Evolutionary conservation across 1,140 invertebrate genomes (phyloP).

Genomic region (Drosophila nigrodunni): DNA sequence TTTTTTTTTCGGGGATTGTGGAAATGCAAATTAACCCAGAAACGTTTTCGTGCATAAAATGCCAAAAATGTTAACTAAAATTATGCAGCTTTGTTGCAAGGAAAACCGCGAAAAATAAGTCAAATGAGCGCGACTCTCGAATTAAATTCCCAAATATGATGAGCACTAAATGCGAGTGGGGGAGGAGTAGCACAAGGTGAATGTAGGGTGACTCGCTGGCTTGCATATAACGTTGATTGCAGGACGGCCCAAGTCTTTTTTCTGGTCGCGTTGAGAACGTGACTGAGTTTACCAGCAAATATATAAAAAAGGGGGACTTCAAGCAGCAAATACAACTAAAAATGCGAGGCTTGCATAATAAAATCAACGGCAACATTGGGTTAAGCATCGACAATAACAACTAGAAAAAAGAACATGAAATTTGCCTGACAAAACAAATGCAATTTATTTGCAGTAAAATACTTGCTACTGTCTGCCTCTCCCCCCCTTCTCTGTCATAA

Average conservation of each 20-base stretch:
- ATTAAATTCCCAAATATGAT: slow-evolving; percentile 20
- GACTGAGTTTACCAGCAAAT: slow-evolving; percentile 73
- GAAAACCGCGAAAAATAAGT: slow-evolving; percentile 19
- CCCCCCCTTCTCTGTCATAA: slow-evolving; percentile 23
- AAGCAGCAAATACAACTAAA: slow-evolving; percentile 37
- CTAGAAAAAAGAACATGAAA: slow-evolving; percentile 54
- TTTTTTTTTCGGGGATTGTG: background rate
- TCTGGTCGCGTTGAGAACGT: slow-evolving; percentile 41
- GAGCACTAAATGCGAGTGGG: background rate
- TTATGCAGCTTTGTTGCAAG: slow-evolving; percentile 63
- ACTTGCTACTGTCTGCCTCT: background rate
- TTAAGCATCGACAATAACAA: slow-evolving; percentile 54
- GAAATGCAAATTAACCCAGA: slow-evolving; percentile 74
- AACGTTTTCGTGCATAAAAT: slow-evolving; percentile 77
- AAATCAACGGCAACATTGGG: slow-evolving; percentile 37
- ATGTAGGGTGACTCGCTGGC: slow-evolving; percentile 4
- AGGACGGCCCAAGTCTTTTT: slow-evolving; percentile 30
- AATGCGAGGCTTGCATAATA: slow-evolving; percentile 43
- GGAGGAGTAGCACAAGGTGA: background rate
- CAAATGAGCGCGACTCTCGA: slow-evolving; percentile 45
- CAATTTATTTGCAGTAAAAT: slow-evolving; percentile 64
- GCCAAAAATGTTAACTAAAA: slow-evolving; percentile 73
- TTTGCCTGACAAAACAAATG: slow-evolving; percentile 68
- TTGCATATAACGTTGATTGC: slow-evolving; percentile 74
- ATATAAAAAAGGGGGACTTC: slow-evolving; percentile 53